These are phyloP conservation scores for Tichodroma muraria DNA, from an alignment of 2,113 vertebrate species.

Conservation along the genomic window DNA sequence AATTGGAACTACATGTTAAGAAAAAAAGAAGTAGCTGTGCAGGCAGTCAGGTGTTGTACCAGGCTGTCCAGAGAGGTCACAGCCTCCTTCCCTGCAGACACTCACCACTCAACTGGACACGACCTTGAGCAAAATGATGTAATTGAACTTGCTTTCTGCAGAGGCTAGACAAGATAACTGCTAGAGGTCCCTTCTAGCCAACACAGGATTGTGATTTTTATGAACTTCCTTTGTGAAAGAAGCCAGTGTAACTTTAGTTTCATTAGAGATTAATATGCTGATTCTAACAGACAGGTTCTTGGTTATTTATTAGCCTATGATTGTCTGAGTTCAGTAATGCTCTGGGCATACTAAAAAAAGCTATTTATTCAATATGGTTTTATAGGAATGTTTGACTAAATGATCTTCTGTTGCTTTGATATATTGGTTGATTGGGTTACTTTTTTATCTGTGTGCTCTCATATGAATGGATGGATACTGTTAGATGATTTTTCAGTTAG, in stretches of 20 bases:
- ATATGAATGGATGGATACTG: background rate
- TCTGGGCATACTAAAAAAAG: background rate
- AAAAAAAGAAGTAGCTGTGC: background rate
- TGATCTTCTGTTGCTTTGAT: background rate
- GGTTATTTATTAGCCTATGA: background rate
- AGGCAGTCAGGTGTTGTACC: background rate
- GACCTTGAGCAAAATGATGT: background rate
- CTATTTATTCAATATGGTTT: background rate
- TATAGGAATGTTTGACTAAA: background rate
- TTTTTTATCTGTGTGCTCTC: background rate
- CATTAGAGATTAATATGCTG: background rate
- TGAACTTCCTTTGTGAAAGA: background rate
- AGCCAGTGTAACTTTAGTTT: background rate
- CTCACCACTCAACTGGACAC: background rate
- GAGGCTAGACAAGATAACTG: background rate
- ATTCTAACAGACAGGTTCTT: background rate
- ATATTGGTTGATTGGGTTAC: background rate
- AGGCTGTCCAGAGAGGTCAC: background rate
- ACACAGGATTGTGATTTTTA: background rate
- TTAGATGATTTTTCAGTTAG: background rate
- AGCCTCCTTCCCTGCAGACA: background rate
- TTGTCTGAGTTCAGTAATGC: background rate
- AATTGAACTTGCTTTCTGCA: background rate
- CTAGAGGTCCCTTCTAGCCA: background rate
- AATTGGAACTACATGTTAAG: background rate